Conservation (phyloP, 2,113 vertebrate genomes). For the Orthochromis indermauri region DNA sequence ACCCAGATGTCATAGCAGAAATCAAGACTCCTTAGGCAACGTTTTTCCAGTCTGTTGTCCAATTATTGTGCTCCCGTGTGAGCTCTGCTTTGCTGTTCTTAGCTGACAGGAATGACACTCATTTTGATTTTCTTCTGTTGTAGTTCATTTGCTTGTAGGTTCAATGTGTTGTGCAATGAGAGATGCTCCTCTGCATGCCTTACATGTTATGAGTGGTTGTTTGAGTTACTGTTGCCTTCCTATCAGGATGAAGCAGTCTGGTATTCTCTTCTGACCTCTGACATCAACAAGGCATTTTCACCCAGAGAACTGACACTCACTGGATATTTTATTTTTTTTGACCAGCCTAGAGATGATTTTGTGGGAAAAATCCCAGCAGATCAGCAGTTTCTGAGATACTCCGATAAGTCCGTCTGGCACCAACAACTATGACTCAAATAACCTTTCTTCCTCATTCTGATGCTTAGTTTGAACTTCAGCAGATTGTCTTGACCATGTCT, state of each 20-base stretch:
- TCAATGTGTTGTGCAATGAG: background rate
- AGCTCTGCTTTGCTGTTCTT: background rate
- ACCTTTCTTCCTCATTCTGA: background rate
- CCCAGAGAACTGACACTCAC: background rate
- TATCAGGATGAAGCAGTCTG: background rate
- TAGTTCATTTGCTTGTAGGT: background rate
- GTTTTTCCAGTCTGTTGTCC: background rate
- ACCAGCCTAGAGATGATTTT: background rate
- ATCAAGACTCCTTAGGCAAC: background rate
- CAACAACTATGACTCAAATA: background rate
- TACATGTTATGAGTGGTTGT: background rate
- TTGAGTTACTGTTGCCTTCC: background rate
- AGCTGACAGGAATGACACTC: accelerated
- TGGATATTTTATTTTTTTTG: accelerated
- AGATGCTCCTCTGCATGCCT: background rate
- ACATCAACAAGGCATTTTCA: background rate
- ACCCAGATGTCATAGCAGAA: background rate
- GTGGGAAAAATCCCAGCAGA: background rate
- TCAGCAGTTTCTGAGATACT: background rate
- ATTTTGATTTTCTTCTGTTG: accelerated
- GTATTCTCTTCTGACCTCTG: background rate
- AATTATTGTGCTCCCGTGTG: background rate
- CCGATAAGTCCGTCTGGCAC: background rate
- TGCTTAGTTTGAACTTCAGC: background rate
- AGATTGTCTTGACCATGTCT: background rate